phyloP scores from a whole-genome alignment of 2,888 invertebrate species.

The Diarsia dahlii region DNA sequence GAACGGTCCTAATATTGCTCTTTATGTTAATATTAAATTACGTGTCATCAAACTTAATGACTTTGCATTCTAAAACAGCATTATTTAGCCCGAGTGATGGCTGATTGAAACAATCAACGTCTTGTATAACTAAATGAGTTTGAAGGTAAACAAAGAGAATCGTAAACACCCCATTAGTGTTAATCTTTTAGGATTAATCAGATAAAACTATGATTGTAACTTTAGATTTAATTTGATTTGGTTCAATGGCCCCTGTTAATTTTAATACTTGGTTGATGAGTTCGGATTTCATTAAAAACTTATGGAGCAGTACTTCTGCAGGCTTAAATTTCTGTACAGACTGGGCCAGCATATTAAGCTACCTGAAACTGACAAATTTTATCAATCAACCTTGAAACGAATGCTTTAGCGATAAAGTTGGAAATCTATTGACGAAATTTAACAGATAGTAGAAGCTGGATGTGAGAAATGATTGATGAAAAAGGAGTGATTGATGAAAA shows the following conservation, averaged over 20 bases:
- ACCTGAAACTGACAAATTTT: too few relatives aligned
- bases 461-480: too few relatives aligned
- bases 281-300: conserved; percentile 1
- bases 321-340: not conserved
- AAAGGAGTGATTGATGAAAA: too few relatives aligned
- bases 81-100: conserved; percentile 11
- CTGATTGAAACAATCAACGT: conserved; percentile 41
- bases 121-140: conserved; percentile 49
- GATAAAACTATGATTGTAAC: conserved; percentile 67
- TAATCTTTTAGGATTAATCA: conserved; percentile 67
- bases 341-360: too few relatives aligned
- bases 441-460: too few relatives aligned
- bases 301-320: not conserved
- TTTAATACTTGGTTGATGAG: not conserved
- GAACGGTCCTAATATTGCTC: not conserved
- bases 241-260: conserved; percentile 17
- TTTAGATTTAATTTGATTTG: conserved; percentile 28
- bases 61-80: conserved; percentile 38
- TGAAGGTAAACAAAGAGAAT: conserved; percentile 46
- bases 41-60: conserved; percentile 36
- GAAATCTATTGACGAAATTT: too few relatives aligned
- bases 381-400: too few relatives aligned
- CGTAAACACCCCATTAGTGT: conserved; percentile 57
- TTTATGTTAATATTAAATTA: conserved; percentile 35
- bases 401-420: too few relatives aligned